Evolutionary conservation across 92 coral and sea anemone genomes (phyloP).

Genomic region (Scolanthus callimorphus): DNA sequence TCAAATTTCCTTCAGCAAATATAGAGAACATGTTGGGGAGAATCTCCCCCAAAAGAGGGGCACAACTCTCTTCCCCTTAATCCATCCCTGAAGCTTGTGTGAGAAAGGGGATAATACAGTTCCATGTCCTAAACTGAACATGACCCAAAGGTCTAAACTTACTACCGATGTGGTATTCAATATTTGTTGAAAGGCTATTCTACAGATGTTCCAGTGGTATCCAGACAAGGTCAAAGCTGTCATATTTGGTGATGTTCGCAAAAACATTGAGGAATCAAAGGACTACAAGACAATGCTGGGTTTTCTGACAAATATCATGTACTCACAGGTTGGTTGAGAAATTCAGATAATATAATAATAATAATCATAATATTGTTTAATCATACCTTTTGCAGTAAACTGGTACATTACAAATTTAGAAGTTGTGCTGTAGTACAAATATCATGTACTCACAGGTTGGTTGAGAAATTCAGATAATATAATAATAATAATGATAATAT

Average conservation of each 20-base stretch:
- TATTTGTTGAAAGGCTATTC: slow-evolving; percentile 21
- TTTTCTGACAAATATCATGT: slow-evolving; percentile 5
- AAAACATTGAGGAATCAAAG: neutral
- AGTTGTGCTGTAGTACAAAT: too few species aligned
- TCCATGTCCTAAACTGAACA: too few species aligned
- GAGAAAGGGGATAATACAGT: too few species aligned
- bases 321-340: slow-evolving; percentile 9
- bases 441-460: slow-evolving; percentile 26
- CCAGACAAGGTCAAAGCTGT: slow-evolving; percentile 11
- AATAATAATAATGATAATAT: too few species aligned
- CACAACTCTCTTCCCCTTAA: too few species aligned
- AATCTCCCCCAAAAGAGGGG: too few species aligned
- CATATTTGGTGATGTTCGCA: neutral
- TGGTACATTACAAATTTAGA: too few species aligned
- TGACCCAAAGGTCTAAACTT: too few species aligned
- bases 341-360: neutral
- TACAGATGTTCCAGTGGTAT: slow-evolving; percentile 44
- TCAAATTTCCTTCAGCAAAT: too few species aligned
- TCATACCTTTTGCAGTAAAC: neutral
- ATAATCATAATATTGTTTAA: neutral
- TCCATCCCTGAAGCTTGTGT: too few species aligned
- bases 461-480: neutral
- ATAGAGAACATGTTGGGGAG: too few species aligned
- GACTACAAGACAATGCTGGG: slow-evolving; percentile 3
- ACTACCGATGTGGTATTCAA: too few species aligned